Evolutionary conservation across 2,113 vertebrate genomes (phyloP), one percentile per base, ranked within the genome.

Genomic region (Conger conger): DNA sequence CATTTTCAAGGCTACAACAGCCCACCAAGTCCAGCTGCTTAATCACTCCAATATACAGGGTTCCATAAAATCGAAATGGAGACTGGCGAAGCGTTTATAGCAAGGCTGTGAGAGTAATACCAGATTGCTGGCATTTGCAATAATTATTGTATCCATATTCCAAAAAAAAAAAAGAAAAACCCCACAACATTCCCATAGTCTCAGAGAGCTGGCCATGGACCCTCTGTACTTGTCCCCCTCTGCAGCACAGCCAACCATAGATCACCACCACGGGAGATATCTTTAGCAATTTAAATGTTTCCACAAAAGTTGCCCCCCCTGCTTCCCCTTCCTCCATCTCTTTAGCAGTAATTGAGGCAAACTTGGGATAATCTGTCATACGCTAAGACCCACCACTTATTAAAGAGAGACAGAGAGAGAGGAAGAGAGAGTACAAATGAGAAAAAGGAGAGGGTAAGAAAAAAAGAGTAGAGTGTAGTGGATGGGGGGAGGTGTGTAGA

Each of bases 261-360:
- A 92, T 91, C 91, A 92, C 80, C 93, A 82, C 89, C n/a, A 91
- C 88, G 93, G 93, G 94, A 94, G 93, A 89, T 85, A 92, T 95
- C 95, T 95, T 95, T 90, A 93, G 94, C 95, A 95, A 96, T 96
- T 96, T 96, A 96, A 97, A 97, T 96, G 95, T 96, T 96, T 95
- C 90, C 92, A 93, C 92, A 92, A 93, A 92, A 94, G 88, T 90
- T 89, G 86, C 54, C 85, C 86, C 87, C 76, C 68, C 82, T 86
- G 90, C 88, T 91, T 89, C 91, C 92, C 89, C 91, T 90, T 90
- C 90, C 90, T 92, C 91, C 91, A 91, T 93, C 92, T 93, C 89
- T 90, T 93, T 87, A 92, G 91, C 87, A 2, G 97, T 97, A 98
- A 97, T 92, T 92, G 91, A 94, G 92, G 93, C 89, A 92, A 94